A percentile compares a stretch with the other conserved stretches of the same genome.
phyloP scores from a whole-genome alignment of 2,888 invertebrate genomes.

The Sphaerophoria rueppellii region DNA sequence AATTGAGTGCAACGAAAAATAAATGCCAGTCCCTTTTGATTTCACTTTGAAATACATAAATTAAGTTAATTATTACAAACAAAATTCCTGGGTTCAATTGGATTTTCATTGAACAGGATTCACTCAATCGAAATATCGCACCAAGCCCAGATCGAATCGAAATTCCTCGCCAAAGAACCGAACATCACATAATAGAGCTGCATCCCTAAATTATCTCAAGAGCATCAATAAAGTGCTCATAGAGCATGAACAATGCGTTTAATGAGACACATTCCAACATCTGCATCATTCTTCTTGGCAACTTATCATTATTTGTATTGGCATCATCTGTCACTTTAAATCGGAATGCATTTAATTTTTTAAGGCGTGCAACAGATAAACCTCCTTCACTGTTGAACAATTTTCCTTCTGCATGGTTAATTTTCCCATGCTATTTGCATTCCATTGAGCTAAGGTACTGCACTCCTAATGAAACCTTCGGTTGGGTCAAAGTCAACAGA shows the following conservation, averaged over 20 bases:
- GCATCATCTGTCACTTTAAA: slow-evolving; percentile 41
- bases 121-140: not conserved
- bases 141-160: not conserved
- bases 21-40: no score
- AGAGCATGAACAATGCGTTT: slow-evolving; percentile 12
- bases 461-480: slow-evolving; percentile 39
- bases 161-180: not conserved
- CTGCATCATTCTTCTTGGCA: slow-evolving; percentile 33
- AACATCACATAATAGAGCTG: not conserved
- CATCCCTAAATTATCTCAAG: not conserved
- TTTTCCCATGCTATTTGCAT: slow-evolving; percentile 6
- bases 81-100: no score
- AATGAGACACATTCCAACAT: slow-evolving; percentile 1
- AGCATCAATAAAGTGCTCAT: not conserved
- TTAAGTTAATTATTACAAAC: no score
- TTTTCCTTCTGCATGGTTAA: slow-evolving; percentile 23
- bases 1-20: no score
- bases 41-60: no score
- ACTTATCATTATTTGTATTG: slow-evolving; percentile 29
- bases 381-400: slow-evolving; percentile 24
- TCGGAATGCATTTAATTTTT: slow-evolving; percentile 5
- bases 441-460: not conserved
- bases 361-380: slow-evolving; percentile 20
- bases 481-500: slow-evolving; percentile 28
- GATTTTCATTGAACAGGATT: no score